Conservation (phyloP, 2,888 invertebrate species). For the Morpho helenor region DNA sequence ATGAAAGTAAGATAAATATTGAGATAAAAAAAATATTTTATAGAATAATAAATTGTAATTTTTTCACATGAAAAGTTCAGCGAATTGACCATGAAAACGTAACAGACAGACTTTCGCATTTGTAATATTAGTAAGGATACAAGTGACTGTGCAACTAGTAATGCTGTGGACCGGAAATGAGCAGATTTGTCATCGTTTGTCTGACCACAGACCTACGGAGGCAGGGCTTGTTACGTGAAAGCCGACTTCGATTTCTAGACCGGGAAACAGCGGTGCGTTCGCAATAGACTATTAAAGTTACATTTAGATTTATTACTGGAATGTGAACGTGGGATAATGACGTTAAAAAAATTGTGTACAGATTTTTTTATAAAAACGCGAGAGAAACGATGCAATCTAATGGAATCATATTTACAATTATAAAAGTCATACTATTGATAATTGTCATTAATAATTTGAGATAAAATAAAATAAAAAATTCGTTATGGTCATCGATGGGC, state of each 20-base stretch:
- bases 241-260: conserved; percentile 6
- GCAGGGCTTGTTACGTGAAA: background rate
- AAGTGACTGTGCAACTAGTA: background rate
- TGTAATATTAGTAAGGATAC: too few species aligned
- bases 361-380: background rate
- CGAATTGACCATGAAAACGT: too few species aligned
- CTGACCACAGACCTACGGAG: conserved; percentile 9
- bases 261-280: background rate
- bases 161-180: conserved; percentile 11
- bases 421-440: too few species aligned
- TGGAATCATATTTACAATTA: too few species aligned
- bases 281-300: conserved; percentile 7
- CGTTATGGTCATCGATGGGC: too few species aligned
- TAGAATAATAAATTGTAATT: too few species aligned
- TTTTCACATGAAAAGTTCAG: too few species aligned
- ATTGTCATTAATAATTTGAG: too few species aligned
- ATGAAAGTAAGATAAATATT: too few species aligned
- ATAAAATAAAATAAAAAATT: too few species aligned
- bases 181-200: conserved; percentile 17
- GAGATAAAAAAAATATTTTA: too few species aligned
- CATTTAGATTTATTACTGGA: conserved; percentile 10
- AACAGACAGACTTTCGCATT: too few species aligned
- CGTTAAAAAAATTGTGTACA: background rate
- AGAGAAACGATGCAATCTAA: background rate
- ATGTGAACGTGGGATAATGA: conserved; percentile 7